Evolutionary conservation across 2,113 vertebrate genomes (phyloP), one percentile per base, ranked within the genome.

Genomic region (Tychaedon coryphoeus): DNA sequence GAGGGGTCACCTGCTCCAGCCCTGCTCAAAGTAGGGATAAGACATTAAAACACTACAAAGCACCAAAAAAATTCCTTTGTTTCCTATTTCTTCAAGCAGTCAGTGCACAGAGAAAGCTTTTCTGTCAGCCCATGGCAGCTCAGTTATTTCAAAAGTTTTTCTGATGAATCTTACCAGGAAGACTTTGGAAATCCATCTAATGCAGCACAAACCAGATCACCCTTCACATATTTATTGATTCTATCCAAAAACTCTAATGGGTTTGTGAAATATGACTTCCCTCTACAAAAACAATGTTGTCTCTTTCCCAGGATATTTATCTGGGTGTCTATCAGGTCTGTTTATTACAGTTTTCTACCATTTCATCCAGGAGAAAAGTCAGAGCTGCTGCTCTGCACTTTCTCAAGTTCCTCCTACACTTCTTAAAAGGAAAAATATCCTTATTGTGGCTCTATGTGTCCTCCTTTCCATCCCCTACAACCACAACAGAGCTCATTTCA

Each of bases 211-310:
- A 81, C 69, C 69, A 91, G 87, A 94, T 94, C 73, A 93, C 77
- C 48, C 43, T 74, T 96, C 81, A 77, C 54, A 8, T 76, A 86
- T 65, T 90, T 95, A 96, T 96, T 45, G 95, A 94, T 94, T 81
- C 84, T 20, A 84, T 85, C 73, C 57, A 62, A 85, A 53, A 87
- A 40, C 70, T 64, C 61, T 71, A 84, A 94, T 95, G 70, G 92
- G 42, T 89, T 96, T 96, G 77, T 91, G 95, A 95, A 87, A 94
- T 90, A 94, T n/a, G 57, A 85, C 65, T 89, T 86, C 24, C 34
- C 81, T 66, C 61, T 51, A 43, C 56, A 85, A 87, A 91, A 95
- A 18, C 60, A 83, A 51, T 40, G 80, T 36, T 95, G 54, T 67
- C 43, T 87, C 61, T 95, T 76, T 58, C 69, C 36, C 56, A 29